phyloP scores from a whole-genome alignment of 2,113 vertebrate species.

The Oreocharis arfaki region DNA sequence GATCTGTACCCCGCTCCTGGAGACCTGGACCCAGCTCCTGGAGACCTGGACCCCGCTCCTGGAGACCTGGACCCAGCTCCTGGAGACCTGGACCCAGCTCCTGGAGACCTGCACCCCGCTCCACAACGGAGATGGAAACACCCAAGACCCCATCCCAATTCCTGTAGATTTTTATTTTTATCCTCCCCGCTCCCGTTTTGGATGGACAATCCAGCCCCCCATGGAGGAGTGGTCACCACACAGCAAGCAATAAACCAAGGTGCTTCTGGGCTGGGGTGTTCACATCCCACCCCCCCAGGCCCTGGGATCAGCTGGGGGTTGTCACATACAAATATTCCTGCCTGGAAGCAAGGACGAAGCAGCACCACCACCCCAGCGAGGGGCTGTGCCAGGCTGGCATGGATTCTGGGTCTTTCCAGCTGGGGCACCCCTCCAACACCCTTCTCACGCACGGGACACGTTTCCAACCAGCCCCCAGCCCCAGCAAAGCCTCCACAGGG shows the following conservation, averaged over 20 bases:
- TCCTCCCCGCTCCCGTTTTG: not conserved
- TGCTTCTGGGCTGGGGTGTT: not conserved
- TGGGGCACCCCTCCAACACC: not conserved
- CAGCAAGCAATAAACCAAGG: not conserved
- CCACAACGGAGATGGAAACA: not conserved
- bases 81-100: not conserved
- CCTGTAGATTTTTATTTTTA: not conserved
- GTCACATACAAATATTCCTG: not conserved
- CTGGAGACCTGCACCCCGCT: not conserved
- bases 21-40: too few relatives aligned
- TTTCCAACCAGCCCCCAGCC: not conserved
- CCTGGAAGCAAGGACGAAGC: not conserved
- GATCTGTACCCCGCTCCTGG: not conserved
- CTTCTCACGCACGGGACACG: not conserved
- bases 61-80: not conserved
- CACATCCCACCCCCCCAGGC: too few relatives aligned
- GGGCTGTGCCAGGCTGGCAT: not conserved
- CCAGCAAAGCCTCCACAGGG: not conserved
- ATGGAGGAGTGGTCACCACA: rapidly evolving
- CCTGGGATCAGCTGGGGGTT: not conserved
- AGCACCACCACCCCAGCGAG: not conserved
- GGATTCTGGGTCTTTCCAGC: not conserved
- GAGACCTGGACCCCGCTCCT: not conserved
- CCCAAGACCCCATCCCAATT: not conserved
- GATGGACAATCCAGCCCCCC: not conserved